Evolutionary conservation across 2,888 invertebrate species (phyloP).

Genomic region (Norana najaformis): DNA sequence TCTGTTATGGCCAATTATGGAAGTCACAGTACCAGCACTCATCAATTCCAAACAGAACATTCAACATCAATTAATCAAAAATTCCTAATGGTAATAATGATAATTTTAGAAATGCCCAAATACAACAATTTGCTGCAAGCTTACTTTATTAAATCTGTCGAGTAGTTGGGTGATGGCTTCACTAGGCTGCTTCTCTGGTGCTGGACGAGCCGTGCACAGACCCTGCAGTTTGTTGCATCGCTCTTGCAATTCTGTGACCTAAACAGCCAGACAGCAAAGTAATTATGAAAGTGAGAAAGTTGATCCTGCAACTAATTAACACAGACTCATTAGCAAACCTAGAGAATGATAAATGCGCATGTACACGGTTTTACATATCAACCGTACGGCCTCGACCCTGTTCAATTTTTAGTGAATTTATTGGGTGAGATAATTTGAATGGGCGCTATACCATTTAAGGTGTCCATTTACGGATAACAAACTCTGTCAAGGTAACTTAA

Average conservation of each 20-base stretch:
- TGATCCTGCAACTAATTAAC: not conserved
- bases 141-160: slow-evolving; percentile 71
- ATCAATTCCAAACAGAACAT: not conserved
- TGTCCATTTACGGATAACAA: no score
- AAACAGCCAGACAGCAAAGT: not conserved
- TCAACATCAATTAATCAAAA: not conserved
- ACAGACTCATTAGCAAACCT: no score
- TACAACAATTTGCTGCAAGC: slow-evolving; percentile 38
- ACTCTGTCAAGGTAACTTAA: no score
- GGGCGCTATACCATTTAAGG: no score
- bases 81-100: not conserved
- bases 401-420: no score
- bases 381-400: no score
- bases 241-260: slow-evolving; percentile 76
- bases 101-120: not conserved
- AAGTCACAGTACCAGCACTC: not conserved
- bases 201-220: slow-evolving; percentile 58
- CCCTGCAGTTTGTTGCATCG: slow-evolving; percentile 66
- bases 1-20: no score
- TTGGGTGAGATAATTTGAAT: no score
- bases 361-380: no score
- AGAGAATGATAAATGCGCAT: no score
- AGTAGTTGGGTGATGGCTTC: slow-evolving; percentile 72
- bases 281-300: no score
- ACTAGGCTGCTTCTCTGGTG: slow-evolving; percentile 69